Evolutionary conservation across 2,888 invertebrate genomes (phyloP).

Genomic region (Megalurothrips usitatus): DNA sequence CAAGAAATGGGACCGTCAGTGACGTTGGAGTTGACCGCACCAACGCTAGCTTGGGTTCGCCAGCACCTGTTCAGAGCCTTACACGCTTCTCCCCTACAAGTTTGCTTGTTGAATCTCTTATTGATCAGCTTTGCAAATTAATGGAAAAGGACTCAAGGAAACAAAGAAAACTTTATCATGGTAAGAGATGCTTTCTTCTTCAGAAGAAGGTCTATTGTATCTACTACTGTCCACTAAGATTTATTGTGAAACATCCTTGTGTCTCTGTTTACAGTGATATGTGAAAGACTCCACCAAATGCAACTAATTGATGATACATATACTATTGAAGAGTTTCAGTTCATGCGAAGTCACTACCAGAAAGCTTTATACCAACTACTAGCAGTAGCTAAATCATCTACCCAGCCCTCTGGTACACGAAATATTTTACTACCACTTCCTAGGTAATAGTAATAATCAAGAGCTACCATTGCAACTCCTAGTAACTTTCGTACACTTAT

Average conservation of each 20-base stretch:
- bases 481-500: not conserved
- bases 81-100: slow-evolving; percentile 52
- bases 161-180: slow-evolving; percentile 59
- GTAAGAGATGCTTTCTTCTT: slow-evolving; percentile 40
- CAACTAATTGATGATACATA: slow-evolving; percentile 67
- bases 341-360: slow-evolving; percentile 64
- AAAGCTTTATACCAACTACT: slow-evolving; percentile 61
- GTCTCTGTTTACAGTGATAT: slow-evolving; percentile 50
- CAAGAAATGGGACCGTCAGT: not conserved
- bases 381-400: slow-evolving; percentile 51
- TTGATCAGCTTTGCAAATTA: slow-evolving; percentile 62
- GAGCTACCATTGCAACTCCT: not conserved
- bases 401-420: slow-evolving; percentile 41
- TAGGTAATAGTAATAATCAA: slow-evolving; percentile 37
- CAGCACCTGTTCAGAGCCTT: slow-evolving; percentile 35
- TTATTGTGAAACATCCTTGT: slow-evolving; percentile 18
- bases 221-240: slow-evolving; percentile 25
- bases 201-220: slow-evolving; percentile 6
- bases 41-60: not conserved
- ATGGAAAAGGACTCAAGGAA: slow-evolving; percentile 57
- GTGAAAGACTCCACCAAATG: slow-evolving; percentile 63
- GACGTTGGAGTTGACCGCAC: not conserved
- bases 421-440: slow-evolving; percentile 40
- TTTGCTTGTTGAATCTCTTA: slow-evolving; percentile 63
- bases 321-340: slow-evolving; percentile 63